Conservation (phyloP, 1,140 invertebrate species). For the Sitodiplosis mosellana region DNA sequence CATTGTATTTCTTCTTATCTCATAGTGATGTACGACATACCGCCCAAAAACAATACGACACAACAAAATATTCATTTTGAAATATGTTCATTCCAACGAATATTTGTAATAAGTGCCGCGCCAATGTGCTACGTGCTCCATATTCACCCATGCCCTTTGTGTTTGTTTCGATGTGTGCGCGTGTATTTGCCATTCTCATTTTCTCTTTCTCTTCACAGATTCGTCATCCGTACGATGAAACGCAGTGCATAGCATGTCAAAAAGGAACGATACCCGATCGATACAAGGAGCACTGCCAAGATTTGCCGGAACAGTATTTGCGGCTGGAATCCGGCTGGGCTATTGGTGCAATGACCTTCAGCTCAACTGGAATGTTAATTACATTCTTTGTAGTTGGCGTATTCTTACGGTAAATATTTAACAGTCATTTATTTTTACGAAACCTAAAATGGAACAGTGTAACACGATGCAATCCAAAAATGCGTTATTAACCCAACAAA, state of each 20-base stretch:
- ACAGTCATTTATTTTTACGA: background rate
- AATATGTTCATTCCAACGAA: too few relatives aligned
- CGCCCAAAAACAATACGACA: too few relatives aligned
- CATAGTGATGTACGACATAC: too few relatives aligned
- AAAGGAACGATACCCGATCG: slow-evolving; percentile 62
- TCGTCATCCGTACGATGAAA: slow-evolving; percentile 56
- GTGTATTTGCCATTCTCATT: too few relatives aligned
- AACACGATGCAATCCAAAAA: too few relatives aligned
- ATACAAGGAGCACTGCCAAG: slow-evolving; percentile 49
- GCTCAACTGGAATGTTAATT: slow-evolving; percentile 56
- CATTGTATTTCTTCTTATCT: too few relatives aligned
- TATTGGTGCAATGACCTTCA: slow-evolving; percentile 72
- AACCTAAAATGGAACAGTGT: background rate
- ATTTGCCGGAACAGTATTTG: slow-evolving; percentile 72
- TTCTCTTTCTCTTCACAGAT: slow-evolving; percentile 33
- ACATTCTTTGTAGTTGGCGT: slow-evolving; percentile 48
- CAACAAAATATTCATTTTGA: too few relatives aligned
- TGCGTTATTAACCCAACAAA: too few relatives aligned
- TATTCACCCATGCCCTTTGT: too few relatives aligned
- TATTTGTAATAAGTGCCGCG: too few relatives aligned
- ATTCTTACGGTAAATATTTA: slow-evolving; percentile 29
- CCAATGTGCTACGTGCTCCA: too few relatives aligned
- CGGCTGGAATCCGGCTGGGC: slow-evolving; percentile 65
- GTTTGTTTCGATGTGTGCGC: too few relatives aligned
- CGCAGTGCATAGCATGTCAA: slow-evolving; percentile 63